Base-by-base conservation (phyloP, 1,140 invertebrate species). In the Copidosoma floridanum region DNA sequence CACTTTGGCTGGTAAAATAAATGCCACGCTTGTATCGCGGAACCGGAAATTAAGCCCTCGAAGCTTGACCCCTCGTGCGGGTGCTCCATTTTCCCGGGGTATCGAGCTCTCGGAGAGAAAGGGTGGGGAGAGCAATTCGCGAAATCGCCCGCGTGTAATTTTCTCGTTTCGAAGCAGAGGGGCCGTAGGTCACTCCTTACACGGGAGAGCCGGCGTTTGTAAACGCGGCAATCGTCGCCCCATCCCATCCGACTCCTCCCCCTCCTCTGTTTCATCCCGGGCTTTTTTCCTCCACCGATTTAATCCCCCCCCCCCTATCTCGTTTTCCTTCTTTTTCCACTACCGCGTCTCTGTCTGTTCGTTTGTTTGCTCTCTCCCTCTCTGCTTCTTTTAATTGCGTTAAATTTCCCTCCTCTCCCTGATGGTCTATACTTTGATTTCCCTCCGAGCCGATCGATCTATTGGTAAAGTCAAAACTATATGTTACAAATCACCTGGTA, bases 341-440 rank as follows among this genome's bases (percentile, higher is more conserved):
- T n/a, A n/a, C n/a, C n/a, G n/a, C n/a, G n/a, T n/a, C n/a, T n/a
- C n/a, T 32, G 12, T 32, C 29, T 32, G 18, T n/a, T 41, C n/a
- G n/a, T n/a, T n/a, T n/a, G n/a, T n/a, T n/a, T n/a, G n/a, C 40
- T 27, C 37, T 37, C 18, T 54, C 48, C 52, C 32, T 54, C 53
- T 47, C 52, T 29, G 40, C 20, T 48, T 38, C 18, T 44, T 60
- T 61, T 47, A 54, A 61, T 61, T 61, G 29, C 58, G 44, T 54
- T 47, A 38, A 35, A 47, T 40, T 61, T 38, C 24, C n/a, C 23
- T 23, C n/a, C 44, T 16, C 18, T 48, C 46, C 10, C 46, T 1
- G n/a, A n/a, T n/a, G n/a, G n/a, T n/a, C n/a, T n/a, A n/a, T n/a
- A n/a, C n/a, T n/a, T n/a, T n/a, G n/a, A n/a, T n/a, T n/a, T n/a